Percentiles rank a stretch among this genome's conserved stretches.
These are phyloP conservation scores for Rhabdornis inornatus DNA, from an alignment of 2,113 vertebrate species.

Conservation along the genomic window DNA sequence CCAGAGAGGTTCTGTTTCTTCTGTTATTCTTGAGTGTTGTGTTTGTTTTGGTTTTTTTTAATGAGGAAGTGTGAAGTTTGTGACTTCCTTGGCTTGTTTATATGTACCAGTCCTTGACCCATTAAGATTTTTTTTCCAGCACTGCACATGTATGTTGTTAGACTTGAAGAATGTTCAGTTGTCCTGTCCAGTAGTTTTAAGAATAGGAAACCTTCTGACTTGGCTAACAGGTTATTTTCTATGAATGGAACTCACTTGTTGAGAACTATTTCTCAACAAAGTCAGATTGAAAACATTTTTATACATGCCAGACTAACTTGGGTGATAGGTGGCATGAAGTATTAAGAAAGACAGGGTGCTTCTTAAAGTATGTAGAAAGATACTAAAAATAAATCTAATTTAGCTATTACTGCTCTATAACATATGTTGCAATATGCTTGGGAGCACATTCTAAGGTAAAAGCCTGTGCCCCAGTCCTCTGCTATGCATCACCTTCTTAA, in stretches of 20 bases:
- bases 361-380: background rate
- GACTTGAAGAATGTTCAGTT: background rate
- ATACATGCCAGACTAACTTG: background rate
- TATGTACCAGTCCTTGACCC: background rate
- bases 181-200: background rate
- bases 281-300: background rate
- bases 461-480: background rate
- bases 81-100: background rate
- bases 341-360: background rate
- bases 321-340: background rate
- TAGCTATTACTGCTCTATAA: background rate
- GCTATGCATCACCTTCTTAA: background rate
- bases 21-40: background rate
- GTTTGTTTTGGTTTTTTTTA: background rate
- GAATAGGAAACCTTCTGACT: background rate
- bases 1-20: background rate
- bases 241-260: background rate
- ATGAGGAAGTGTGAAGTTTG: background rate
- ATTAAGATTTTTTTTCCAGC: background rate
- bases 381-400: background rate
- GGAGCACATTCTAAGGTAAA: background rate
- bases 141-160: background rate
- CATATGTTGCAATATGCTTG: background rate
- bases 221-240: background rate
- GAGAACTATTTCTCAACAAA: background rate